phyloP scores from a whole-genome alignment of 1,140 invertebrate species.

The Antheraea pernyi region DNA sequence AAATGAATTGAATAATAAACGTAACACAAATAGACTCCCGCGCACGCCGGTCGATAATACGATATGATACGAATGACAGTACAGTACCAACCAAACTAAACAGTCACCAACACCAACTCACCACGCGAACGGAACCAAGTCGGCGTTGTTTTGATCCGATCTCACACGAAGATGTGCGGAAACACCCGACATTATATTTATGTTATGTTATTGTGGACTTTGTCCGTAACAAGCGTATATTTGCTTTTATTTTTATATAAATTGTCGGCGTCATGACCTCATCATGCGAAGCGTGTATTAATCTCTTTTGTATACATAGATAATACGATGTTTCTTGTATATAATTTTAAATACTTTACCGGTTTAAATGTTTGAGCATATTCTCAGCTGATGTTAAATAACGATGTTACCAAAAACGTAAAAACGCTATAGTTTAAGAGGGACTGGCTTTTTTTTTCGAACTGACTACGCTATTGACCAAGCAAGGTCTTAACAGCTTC shows the following conservation, averaged over 20 bases:
- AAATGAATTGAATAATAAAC: slow-evolving; percentile 20
- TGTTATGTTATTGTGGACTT: slow-evolving; percentile 48
- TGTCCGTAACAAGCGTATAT: slow-evolving; percentile 14
- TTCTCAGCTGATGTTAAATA: no score
- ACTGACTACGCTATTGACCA: no score
- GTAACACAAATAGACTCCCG: slow-evolving; percentile 25
- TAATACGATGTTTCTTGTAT: no score
- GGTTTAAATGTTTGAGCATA: no score
- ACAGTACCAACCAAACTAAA: slow-evolving; percentile 35
- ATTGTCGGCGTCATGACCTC: background rate
- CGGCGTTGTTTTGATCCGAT: slow-evolving; percentile 66
- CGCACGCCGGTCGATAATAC: slow-evolving; percentile 47
- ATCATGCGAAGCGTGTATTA: background rate
- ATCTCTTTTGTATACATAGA: no score
- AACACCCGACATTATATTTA: slow-evolving; percentile 55
- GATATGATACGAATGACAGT: slow-evolving; percentile 42
- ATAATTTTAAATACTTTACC: no score
- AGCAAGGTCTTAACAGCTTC: no score
- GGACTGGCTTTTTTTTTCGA: no score
- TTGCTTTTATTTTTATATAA: slow-evolving; percentile 10
- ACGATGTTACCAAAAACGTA: no score
- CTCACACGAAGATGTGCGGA: slow-evolving; percentile 47
- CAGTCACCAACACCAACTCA: slow-evolving; percentile 29
- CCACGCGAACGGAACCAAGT: slow-evolving; percentile 22
- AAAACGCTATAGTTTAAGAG: no score